Conservation (phyloP, 2,113 vertebrate species). For the Pelusios castaneus region DNA sequence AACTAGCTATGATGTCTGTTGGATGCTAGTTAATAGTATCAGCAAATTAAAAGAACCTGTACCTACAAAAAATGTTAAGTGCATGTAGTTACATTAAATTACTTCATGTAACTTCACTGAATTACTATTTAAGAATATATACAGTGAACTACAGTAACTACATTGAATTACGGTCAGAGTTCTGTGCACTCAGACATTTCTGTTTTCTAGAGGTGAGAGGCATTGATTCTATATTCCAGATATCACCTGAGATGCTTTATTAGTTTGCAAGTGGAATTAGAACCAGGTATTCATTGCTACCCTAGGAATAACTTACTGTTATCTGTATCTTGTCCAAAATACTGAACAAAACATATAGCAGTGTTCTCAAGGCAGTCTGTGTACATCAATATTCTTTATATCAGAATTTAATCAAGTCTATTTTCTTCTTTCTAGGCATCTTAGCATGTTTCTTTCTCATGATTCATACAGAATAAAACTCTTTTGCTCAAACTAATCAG, state of each 20-base stretch:
- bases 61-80: not conserved
- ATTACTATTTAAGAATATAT: not conserved
- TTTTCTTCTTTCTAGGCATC: not conserved
- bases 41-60: conserved; percentile 28
- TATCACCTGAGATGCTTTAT: not conserved
- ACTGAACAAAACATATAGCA: not conserved
- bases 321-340: not conserved
- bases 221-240: not conserved
- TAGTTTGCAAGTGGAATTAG: not conserved
- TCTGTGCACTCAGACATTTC: not conserved
- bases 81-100: not conserved
- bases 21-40: not conserved
- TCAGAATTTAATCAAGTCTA: not conserved
- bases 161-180: not conserved
- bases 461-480: not conserved
- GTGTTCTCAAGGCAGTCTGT: not conserved
- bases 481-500: not conserved
- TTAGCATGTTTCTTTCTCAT: not conserved
- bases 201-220: not conserved
- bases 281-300: not conserved
- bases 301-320: not conserved
- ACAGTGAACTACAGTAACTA: not conserved
- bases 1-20: not conserved
- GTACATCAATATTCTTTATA: not conserved
- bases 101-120: not conserved